Conservation (phyloP, 2,888 invertebrate species). For the Pteria penguin region DNA sequence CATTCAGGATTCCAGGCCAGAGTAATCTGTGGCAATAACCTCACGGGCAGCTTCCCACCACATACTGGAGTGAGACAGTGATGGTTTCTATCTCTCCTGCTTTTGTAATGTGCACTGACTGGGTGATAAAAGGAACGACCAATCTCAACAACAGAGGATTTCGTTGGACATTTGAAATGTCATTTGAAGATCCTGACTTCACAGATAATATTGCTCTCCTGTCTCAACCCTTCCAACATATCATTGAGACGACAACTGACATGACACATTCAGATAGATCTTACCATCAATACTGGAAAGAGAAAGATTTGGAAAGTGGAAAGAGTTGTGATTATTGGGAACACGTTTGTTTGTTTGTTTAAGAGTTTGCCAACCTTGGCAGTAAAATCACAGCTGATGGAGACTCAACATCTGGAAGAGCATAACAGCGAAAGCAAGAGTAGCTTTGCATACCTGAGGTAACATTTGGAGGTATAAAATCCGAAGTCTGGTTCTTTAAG, state of each 20-base stretch:
- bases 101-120: not conserved
- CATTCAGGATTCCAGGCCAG: constrained; percentile 13
- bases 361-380: constrained; percentile 6
- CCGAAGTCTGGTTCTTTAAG: not conserved
- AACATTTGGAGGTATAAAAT: constrained; percentile 13
- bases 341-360: not conserved
- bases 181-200: constrained; percentile 4
- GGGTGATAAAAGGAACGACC: not conserved
- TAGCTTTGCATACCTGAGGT: constrained; percentile 4
- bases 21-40: constrained; percentile 3
- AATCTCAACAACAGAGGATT: not conserved
- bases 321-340: not conserved
- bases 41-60: constrained; percentile 4
- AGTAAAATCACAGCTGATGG: constrained; percentile 11
- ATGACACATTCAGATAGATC: too few species aligned
- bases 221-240: not conserved
- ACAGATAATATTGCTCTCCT: constrained; percentile 12
- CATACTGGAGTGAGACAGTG: constrained; percentile 9
- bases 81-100: constrained; percentile 6
- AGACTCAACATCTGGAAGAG: constrained; percentile 1
- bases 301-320: constrained; percentile 3
- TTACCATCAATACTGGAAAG: too few species aligned
- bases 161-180: not conserved
- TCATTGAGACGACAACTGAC: constrained; percentile 13
- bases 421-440: constrained; percentile 10